Evolutionary conservation across 1,140 invertebrate genomes (phyloP).

Genomic region (Dufourea novaeangliae): DNA sequence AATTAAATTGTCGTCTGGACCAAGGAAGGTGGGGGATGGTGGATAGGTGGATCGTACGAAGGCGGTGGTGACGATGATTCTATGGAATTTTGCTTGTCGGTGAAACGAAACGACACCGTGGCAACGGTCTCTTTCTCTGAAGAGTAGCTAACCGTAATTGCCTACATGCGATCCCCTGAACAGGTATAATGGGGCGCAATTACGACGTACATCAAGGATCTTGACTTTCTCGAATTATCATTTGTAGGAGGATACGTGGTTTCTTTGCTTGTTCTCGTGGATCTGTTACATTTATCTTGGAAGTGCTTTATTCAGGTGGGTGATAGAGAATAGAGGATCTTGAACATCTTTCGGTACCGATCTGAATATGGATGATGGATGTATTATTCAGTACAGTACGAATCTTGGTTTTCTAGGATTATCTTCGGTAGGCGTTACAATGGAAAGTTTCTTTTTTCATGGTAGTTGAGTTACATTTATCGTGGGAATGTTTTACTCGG

Average conservation of each 20-base stretch:
- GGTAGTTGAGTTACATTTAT: too few relatives aligned
- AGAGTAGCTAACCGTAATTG: conserved; percentile 1
- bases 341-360: too few relatives aligned
- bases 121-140: not conserved
- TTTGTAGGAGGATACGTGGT: not conserved
- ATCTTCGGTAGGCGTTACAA: too few relatives aligned
- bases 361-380: too few relatives aligned
- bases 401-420: too few relatives aligned
- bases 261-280: not conserved
- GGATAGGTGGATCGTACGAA: not conserved
- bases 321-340: too few relatives aligned
- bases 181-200: conserved; percentile 12
- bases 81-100: conserved; percentile 9
- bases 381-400: too few relatives aligned
- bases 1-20: conserved; percentile 57
- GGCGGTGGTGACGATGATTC: not conserved
- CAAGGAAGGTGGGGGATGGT: conserved; percentile 33
- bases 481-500: too few relatives aligned
- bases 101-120: not conserved
- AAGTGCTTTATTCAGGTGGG: too few relatives aligned
- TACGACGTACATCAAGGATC: conserved; percentile 20
- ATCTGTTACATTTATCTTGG: too few relatives aligned
- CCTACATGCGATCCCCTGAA: not conserved
- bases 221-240: conserved; percentile 15
- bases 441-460: too few relatives aligned